Conservation (phyloP, 2,797 vertebrate species). For the Neomorphus geoffroyi region DNA sequence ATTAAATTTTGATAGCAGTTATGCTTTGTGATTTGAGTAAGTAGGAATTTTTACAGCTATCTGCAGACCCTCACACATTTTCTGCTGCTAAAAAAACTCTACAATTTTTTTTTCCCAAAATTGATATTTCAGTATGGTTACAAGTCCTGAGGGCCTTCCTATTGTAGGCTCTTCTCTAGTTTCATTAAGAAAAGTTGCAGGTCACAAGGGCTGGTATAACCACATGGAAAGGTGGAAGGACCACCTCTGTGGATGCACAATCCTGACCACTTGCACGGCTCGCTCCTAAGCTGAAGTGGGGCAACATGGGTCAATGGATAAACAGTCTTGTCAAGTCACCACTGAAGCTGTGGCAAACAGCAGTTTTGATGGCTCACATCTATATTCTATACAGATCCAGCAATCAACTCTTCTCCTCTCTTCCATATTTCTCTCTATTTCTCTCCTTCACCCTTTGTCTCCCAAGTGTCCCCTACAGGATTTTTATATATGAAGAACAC, state of each 20-base stretch:
- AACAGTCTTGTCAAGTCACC: neutral
- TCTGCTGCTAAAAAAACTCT: conserved; percentile 24
- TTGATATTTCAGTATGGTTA: conserved; percentile 8
- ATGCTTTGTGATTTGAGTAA: neutral
- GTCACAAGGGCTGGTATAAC: neutral
- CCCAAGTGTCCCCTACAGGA: neutral
- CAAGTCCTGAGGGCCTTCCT: neutral
- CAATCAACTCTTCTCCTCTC: neutral
- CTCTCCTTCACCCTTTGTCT: neutral
- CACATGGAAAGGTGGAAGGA: neutral
- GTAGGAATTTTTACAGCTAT: conserved; percentile 31
- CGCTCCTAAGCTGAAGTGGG: neutral
- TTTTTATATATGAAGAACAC: neutral
- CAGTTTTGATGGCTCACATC: fast-evolving
- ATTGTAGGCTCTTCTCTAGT: conserved; percentile 14
- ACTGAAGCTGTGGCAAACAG: neutral
- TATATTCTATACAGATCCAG: neutral
- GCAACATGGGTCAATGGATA: neutral
- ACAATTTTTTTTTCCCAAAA: neutral
- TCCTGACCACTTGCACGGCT: neutral
- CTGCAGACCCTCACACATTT: neutral
- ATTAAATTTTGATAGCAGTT: conserved; percentile 52
- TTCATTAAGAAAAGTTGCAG: conserved; percentile 47
- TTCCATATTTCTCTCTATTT: neutral
- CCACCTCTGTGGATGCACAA: neutral